Percentiles rank a stretch among this genome's conserved stretches.
Evolutionary conservation across 2,797 vertebrate genomes (phyloP).

Genomic region (Cyclura pinguis): DNA sequence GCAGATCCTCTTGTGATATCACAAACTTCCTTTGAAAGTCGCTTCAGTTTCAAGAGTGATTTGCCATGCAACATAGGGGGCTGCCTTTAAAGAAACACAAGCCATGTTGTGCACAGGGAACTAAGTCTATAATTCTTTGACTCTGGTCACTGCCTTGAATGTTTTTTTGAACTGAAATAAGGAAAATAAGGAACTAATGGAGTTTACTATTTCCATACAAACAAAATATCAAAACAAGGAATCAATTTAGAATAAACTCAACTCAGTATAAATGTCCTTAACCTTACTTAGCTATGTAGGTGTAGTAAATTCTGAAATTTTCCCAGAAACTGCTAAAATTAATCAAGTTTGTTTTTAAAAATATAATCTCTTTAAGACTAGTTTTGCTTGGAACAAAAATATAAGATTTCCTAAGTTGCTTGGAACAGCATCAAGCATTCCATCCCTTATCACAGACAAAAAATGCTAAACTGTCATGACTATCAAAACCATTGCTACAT

Average conservation of each 20-base stretch:
- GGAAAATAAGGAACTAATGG: not conserved
- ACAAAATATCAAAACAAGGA: not conserved
- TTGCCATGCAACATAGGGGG: not conserved
- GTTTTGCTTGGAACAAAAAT: constrained; percentile 29
- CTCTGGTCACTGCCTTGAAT: not conserved
- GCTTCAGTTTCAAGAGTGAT: not conserved
- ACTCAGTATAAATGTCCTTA: not conserved
- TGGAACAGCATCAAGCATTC: constrained; percentile 38
- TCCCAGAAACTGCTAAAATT: constrained; percentile 25
- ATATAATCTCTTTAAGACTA: constrained; percentile 35
- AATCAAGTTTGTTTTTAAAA: constrained; percentile 24
- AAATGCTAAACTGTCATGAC: constrained; percentile 25
- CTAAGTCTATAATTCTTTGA: not conserved
- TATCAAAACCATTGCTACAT: constrained; percentile 44
- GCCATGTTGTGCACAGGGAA: not conserved
- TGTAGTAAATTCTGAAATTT: constrained; percentile 5
- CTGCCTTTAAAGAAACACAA: not conserved
- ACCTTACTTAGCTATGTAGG: not conserved
- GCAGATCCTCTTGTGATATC: constrained; percentile 3
- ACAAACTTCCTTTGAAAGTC: not conserved
- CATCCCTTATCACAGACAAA: constrained; percentile 10
- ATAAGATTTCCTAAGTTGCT: constrained; percentile 38
- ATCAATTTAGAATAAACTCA: not conserved
- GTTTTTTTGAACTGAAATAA: not conserved
- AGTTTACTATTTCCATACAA: constrained; percentile 14